Conservation (phyloP, 2,797 vertebrate species). For the Rhinella marina region DNA sequence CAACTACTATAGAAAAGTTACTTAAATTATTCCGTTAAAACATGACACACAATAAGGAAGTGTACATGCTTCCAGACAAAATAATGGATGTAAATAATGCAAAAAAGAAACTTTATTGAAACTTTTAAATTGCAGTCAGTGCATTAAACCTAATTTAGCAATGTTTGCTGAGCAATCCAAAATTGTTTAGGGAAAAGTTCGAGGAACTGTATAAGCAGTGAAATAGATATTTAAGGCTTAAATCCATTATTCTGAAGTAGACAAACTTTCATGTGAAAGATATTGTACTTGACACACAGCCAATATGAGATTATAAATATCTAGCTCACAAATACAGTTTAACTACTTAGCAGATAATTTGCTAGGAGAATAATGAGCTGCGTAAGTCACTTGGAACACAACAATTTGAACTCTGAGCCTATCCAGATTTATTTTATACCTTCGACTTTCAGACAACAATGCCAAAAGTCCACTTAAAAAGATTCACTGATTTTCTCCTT, state of each 20-base stretch:
- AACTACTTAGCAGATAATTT: slow-evolving; percentile 32
- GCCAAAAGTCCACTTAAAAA: neutral
- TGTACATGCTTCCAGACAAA: neutral
- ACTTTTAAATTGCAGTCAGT: slow-evolving; percentile 57
- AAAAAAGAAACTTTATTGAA: slow-evolving; percentile 43
- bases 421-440: neutral
- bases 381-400: slow-evolving; percentile 7
- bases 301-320: slow-evolving; percentile 49
- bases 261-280: slow-evolving; percentile 53
- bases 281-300: slow-evolving; percentile 51
- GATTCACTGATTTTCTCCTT: neutral
- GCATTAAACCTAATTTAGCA: slow-evolving; percentile 58
- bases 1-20: neutral
- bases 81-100: slow-evolving; percentile 25
- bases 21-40: neutral
- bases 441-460: neutral
- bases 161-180: slow-evolving; percentile 56
- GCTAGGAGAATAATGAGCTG: neutral
- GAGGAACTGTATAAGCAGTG: slow-evolving; percentile 48
- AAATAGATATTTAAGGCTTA: slow-evolving; percentile 52
- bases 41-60: slow-evolving; percentile 2
- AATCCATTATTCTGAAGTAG: slow-evolving; percentile 54
- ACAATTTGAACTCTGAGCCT: neutral
- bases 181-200: slow-evolving; percentile 57
- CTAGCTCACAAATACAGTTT: slow-evolving; percentile 16